Percentiles rank a stretch among this genome's conserved stretches.
Conservation (phyloP, 2,888 invertebrate species). For the Crossocerus cetratus region DNA sequence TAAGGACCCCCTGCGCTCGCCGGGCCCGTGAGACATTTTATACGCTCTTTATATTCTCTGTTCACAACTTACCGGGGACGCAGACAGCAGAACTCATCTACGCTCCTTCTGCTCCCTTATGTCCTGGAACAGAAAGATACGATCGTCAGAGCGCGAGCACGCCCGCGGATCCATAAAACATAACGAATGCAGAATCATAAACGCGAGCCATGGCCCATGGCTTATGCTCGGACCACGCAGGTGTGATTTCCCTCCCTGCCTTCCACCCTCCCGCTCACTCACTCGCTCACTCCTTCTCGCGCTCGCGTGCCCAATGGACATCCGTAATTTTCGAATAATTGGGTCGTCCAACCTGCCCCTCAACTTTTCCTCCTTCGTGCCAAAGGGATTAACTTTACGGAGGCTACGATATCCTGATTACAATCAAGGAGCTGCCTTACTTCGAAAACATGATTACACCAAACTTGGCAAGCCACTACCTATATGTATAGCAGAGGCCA, state of each 20-base stretch:
- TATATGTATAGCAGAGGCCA: too few species aligned
- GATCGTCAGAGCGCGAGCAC: slow-evolving; percentile 7
- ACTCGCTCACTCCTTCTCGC: slow-evolving; percentile 7
- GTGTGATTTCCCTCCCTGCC: slow-evolving; percentile 28
- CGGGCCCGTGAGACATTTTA: slow-evolving; percentile 36
- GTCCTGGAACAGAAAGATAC: slow-evolving; percentile 64
- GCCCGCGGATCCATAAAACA: not conserved
- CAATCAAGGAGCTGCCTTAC: not conserved
- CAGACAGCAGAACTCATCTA: slow-evolving; percentile 71
- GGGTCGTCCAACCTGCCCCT: not conserved
- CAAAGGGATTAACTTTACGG: too few species aligned
- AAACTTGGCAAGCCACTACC: too few species aligned
- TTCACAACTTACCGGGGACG: slow-evolving; percentile 65
- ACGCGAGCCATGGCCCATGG: slow-evolving; percentile 6
- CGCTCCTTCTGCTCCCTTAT: slow-evolving; percentile 64
- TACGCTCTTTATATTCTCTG: slow-evolving; percentile 34
- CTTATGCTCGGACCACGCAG: slow-evolving; percentile 30
- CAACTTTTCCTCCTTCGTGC: too few species aligned
- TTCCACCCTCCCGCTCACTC: slow-evolving; percentile 11
- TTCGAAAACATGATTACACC: slow-evolving; percentile 7
- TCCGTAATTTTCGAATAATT: not conserved
- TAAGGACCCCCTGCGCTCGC: slow-evolving; percentile 27
- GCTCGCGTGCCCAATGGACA: slow-evolving; percentile 6
- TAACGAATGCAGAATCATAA: slow-evolving; percentile 22
- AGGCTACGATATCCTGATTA: too few species aligned